Evolutionary conservation across 30 jellyfish, hydroid and myxozoan genomes (phyloP), one percentile per base, ranked within the genome.

Genomic region (Aurelia aurita): DNA sequence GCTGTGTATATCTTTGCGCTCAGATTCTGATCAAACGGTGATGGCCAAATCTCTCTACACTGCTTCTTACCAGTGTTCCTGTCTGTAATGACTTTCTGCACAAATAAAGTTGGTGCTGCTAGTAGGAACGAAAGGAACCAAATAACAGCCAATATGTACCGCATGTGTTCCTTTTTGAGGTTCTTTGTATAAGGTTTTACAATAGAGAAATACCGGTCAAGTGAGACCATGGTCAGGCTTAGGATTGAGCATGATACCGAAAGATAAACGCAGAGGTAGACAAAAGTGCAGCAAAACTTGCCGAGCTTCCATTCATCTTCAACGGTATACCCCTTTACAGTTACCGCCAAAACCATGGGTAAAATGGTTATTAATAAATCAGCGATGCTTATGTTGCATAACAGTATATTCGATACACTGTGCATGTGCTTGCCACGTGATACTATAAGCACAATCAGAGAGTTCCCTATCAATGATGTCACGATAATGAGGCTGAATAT

Each of bases 231-330:
- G 51, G 70, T 61, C 28, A 91, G 75, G 29, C 95, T 70, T n/a
- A 91, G 59, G 3, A 88, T 77, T 9, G 98, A 35, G 19, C 94
- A 80, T 18, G 98, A 86, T 5, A 91, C 98, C 1, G 98, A 91
- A 28, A 86, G 28, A 26, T 86, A 91, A 39, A 85, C 79, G 25
- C 94, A 60, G n/a, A 79, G 53, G 69, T 34, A 47, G 57, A 73
- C 44, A 67, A 84, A 79, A 7, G 76, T 55, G 58, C 98, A 91
- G 89, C 86, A 72, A 60, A 86, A 85, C 54, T 53, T 32, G 25
- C 96, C 98, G 65, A 85, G 67, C 11, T 88, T 85, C 98, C 98
- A 91, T 8, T 27, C 45, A 35, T 88, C 95, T 27, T 85, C 83
- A 7, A 22, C 20, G 75, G 18, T 86, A 3, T 77, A 25, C 15